Evolutionary conservation across 2,113 vertebrate genomes (phyloP).

Genomic region (Actenoides hombroni): DNA sequence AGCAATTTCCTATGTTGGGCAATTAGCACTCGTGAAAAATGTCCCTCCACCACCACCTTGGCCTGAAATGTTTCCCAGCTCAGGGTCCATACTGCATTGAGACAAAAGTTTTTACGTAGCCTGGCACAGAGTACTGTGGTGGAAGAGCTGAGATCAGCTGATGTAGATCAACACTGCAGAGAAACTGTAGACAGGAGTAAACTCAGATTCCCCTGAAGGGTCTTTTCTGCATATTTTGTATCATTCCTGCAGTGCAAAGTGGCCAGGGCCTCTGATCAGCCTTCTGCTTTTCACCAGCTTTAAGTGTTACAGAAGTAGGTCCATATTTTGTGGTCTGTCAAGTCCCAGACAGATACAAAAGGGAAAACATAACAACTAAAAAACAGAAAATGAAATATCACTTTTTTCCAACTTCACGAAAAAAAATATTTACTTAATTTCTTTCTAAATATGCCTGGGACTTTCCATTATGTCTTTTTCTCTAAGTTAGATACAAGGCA

Average conservation of each 20-base stretch:
- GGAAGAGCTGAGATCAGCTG: background rate
- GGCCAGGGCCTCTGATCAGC: background rate
- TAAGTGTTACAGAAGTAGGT: background rate
- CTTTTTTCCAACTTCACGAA: background rate
- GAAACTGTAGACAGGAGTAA: background rate
- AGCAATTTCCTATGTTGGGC: background rate
- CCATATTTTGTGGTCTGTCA: background rate
- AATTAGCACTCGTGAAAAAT: background rate
- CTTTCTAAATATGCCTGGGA: background rate
- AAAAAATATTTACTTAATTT: background rate
- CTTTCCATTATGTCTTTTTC: background rate
- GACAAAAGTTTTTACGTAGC: background rate
- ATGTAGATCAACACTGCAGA: background rate
- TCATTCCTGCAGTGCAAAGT: background rate
- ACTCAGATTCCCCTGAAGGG: background rate
- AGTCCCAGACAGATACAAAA: background rate
- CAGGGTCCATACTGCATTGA: accelerated
- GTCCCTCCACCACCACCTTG: background rate
- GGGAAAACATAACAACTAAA: background rate
- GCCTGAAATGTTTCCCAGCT: background rate
- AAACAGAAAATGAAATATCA: background rate
- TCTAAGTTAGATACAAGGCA: background rate
- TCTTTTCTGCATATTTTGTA: background rate
- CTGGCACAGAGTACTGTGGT: background rate
- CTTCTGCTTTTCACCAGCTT: background rate